Base-by-base conservation (phyloP, 2,797 vertebrate species). In the Gephyroberyx darwinii region DNA sequence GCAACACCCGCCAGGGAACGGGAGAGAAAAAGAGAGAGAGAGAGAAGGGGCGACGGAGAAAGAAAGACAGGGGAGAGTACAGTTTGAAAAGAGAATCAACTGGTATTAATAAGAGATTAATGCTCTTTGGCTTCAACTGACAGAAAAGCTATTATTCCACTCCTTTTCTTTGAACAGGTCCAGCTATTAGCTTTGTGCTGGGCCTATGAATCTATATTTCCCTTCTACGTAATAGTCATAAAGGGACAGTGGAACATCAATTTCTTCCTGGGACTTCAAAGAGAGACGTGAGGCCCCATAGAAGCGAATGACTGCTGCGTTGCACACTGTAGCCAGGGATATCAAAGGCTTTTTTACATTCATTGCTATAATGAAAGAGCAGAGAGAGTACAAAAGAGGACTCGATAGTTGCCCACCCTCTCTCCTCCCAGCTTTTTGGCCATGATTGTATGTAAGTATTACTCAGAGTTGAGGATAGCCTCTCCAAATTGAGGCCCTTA, bases 211-310 rank as follows among this genome's bases (percentile, higher is more conserved):
- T 91, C 86, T 90, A 89, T 89, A 87, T 88, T 91, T 91, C 81
- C 81, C 81, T 89, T 89, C 74, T 75, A 86, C 83, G 75, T 86
- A 89, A 78, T 81, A 84, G 74, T 85, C 87, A 83, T 91, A 91
- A 90, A 91, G 85, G 80, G 88, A 92, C 85, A 81, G 86, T 69
- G 83, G 71, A 89, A 87, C 85, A 91, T 90, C 89, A 85, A 86
- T 92, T 92, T 92, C 87, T 90, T 88, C 83, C 82, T 76, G 78
- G 54, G 77, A 88, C 85, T 91, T 93, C 85, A 91, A 91, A 93
- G 85, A 71, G 73, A 75, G 77, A 84, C 37, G 59, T 22, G 78
- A 84, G 83, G 78, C 81, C 83, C 84, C 75, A 47, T 69, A 77
- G 82, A 90, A 71, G 75, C 35, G 47, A 86, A 84, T 63, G 82